Conservation (phyloP, 2,888 invertebrate species). For the Stratiomys singularior region DNA sequence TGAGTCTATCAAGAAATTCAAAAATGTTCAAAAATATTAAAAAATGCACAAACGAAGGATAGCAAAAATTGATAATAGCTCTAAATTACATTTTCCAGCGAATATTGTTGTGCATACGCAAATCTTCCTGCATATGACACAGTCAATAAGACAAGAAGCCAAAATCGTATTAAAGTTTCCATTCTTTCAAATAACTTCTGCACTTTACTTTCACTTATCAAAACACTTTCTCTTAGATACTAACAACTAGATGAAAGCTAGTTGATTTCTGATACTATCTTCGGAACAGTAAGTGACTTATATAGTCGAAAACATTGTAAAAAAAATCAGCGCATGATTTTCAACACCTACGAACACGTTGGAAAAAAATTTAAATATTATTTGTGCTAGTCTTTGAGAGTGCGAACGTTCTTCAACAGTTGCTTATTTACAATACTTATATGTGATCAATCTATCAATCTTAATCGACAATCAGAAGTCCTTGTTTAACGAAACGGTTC, state of each 20-base stretch:
- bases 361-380: neutral
- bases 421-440: conserved; percentile 19
- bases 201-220: neutral
- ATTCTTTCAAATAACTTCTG: neutral
- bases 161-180: conserved; percentile 7
- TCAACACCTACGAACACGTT: conserved; percentile 19
- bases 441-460: conserved; percentile 42
- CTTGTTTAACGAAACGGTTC: conserved; percentile 18
- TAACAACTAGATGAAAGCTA: conserved; percentile 20
- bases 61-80: neutral
- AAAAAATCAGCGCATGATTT: conserved; percentile 30
- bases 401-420: neutral
- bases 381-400: neutral
- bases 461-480: conserved; percentile 33
- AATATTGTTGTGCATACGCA: neutral
- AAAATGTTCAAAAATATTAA: neutral
- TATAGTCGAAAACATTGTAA: conserved; percentile 12
- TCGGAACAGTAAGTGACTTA: neutral
- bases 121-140: neutral
- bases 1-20: conserved; percentile 16
- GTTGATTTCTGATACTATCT: conserved; percentile 16
- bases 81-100: conserved; percentile 18
- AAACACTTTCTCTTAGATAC: neutral
- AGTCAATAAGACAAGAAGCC: neutral
- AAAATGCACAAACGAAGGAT: neutral